Conservation (phyloP, 1,140 invertebrate genomes). For the Caerostris darwini region DNA sequence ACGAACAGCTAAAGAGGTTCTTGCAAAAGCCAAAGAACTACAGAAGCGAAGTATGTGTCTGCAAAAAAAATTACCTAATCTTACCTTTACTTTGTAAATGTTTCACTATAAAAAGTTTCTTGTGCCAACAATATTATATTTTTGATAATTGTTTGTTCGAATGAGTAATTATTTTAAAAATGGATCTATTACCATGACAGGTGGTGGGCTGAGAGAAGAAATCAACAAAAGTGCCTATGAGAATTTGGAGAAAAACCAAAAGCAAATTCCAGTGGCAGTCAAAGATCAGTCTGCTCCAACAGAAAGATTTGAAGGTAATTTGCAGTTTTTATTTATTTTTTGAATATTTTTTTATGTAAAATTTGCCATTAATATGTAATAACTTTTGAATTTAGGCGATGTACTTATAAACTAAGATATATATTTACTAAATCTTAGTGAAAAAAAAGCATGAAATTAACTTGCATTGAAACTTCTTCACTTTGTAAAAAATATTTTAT, state of each 20-base stretch:
- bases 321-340: not conserved
- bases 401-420: not conserved
- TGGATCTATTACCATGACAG: slow-evolving; percentile 76
- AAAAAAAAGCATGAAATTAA: no score
- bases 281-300: slow-evolving; percentile 84
- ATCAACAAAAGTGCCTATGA: slow-evolving; percentile 96
- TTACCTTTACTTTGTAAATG: not conserved
- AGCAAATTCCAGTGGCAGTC: slow-evolving; percentile 84
- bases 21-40: slow-evolving; percentile 96
- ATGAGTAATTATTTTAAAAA: not conserved
- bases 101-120: not conserved
- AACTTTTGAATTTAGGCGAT: no score
- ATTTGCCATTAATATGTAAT: no score
- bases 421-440: no score
- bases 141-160: not conserved
- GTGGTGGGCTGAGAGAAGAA: slow-evolving; percentile 87
- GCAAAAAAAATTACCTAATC: no score
- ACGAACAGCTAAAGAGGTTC: slow-evolving; percentile 93
- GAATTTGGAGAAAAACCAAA: slow-evolving; percentile 93
- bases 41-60: slow-evolving; percentile 88
- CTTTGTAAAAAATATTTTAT: no score
- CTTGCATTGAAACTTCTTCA: no score
- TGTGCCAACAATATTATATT: no score
- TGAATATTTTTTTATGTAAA: no score
- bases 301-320: slow-evolving; percentile 84